phyloP scores from a whole-genome alignment of 2,113 vertebrate genomes.

The Sakesphorus luctuosus region DNA sequence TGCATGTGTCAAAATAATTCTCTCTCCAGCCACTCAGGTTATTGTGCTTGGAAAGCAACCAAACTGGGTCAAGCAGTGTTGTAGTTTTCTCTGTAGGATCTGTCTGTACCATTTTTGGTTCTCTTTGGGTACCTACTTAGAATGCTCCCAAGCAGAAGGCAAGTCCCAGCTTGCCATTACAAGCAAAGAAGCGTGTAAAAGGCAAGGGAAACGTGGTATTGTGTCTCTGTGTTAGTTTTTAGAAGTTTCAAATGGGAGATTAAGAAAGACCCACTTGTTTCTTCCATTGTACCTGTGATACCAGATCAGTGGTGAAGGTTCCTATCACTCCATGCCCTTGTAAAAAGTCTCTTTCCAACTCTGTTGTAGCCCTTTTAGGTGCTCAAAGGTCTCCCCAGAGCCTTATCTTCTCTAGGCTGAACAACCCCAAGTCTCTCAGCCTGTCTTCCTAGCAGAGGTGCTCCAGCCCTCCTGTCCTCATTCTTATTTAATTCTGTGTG shows the following conservation, averaged over 20 bases:
- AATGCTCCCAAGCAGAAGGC: background rate
- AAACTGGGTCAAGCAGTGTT: background rate
- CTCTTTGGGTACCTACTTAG: background rate
- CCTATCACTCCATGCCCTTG: background rate
- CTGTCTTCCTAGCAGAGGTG: background rate
- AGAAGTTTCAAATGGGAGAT: background rate
- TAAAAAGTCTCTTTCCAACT: background rate
- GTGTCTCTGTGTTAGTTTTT: background rate
- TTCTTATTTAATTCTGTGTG: background rate
- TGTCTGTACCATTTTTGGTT: background rate
- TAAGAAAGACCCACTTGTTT: rapidly evolving
- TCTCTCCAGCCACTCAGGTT: background rate
- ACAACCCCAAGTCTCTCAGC: background rate
- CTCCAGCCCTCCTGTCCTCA: background rate
- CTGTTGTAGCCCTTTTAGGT: background rate
- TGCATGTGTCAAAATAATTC: background rate
- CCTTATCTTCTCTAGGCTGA: background rate
- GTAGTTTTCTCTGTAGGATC: background rate
- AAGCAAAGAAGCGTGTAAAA: background rate
- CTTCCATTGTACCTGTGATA: background rate
- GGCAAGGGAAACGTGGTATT: rapidly evolving
- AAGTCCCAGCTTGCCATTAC: background rate
- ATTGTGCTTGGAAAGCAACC: background rate
- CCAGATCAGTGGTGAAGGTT: background rate
- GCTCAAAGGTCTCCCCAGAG: background rate